A percentile compares a stretch with the other conserved stretches of the same genome.
These are phyloP conservation scores for Microctenopoma lineatum DNA, from an alignment of 2,797 vertebrate species.

Conservation along the genomic window DNA sequence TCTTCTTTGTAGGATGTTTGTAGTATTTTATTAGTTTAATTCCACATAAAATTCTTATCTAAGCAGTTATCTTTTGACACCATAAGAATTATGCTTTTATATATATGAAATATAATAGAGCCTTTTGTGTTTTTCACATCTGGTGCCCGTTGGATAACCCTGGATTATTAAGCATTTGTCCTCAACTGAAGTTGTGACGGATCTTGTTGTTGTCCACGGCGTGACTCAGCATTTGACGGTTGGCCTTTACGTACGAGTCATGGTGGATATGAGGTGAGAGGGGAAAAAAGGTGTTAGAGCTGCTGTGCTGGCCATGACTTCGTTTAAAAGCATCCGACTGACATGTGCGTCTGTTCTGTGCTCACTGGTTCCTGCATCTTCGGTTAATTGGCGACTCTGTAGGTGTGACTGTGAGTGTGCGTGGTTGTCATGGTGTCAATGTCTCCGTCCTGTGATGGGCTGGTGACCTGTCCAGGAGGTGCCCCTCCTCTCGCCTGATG, in stretches of 20 bases:
- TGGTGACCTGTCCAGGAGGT: too few relatives aligned
- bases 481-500: too few relatives aligned
- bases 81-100: not conserved
- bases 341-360: conserved; percentile 1
- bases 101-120: too few relatives aligned
- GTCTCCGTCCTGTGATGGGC: too few relatives aligned
- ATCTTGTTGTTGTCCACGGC: conserved; percentile 35
- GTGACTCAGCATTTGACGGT: conserved; percentile 54
- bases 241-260: conserved; percentile 62
- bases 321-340: not conserved
- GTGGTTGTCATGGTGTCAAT: too few relatives aligned
- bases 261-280: conserved; percentile 25
- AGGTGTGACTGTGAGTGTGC: too few relatives aligned
- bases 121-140: conserved; percentile 4
- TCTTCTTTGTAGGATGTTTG: too few relatives aligned
- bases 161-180: conserved; percentile 22
- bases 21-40: not conserved
- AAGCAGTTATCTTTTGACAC: not conserved
- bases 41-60: not conserved
- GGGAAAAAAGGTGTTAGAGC: conserved; percentile 29
- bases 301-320: conserved; percentile 42
- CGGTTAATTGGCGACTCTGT: too few relatives aligned
- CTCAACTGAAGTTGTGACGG: conserved; percentile 20
- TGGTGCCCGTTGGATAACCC: not conserved
- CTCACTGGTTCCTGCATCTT: not conserved